These are phyloP conservation scores for Smutsia gigantea DNA, from an alignment of 2,797 vertebrate genomes.

Conservation along the genomic window DNA sequence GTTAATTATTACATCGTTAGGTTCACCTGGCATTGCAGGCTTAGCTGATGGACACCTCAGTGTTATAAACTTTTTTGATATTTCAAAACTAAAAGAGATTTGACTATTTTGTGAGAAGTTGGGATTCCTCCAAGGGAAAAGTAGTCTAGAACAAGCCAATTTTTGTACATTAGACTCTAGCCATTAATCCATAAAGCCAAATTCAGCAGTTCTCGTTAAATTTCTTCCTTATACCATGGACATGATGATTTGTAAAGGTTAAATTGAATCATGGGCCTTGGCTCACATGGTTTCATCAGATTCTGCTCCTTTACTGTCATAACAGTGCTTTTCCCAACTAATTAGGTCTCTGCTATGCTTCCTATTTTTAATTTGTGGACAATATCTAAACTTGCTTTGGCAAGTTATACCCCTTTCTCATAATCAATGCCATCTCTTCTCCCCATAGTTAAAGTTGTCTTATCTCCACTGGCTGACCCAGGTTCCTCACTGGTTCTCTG, in stretches of 20 bases:
- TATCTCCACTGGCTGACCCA: neutral
- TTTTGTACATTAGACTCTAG: slow-evolving; percentile 52
- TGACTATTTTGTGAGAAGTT: slow-evolving; percentile 49
- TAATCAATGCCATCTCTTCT: neutral
- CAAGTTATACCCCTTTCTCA: neutral
- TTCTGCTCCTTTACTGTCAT: slow-evolving; percentile 59
- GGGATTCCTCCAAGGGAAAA: slow-evolving; percentile 51
- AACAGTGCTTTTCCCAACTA: slow-evolving; percentile 51
- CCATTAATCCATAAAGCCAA: slow-evolving; percentile 62
- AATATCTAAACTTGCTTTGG: slow-evolving; percentile 53
- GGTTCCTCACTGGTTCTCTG: neutral
- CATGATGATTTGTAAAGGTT: slow-evolving; percentile 73
- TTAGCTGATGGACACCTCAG: neutral
- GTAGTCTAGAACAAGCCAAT: slow-evolving; percentile 38
- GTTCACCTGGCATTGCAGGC: neutral
- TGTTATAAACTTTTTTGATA: slow-evolving; percentile 16
- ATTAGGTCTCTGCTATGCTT: slow-evolving; percentile 73
- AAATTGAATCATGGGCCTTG: slow-evolving; percentile 64
- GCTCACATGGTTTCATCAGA: slow-evolving; percentile 63
- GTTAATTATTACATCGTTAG: neutral
- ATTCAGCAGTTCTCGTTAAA: slow-evolving; percentile 62
- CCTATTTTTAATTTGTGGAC: slow-evolving; percentile 68
- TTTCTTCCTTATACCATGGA: slow-evolving; percentile 47
- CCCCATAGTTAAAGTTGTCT: neutral
- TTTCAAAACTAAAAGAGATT: slow-evolving; percentile 55